Percentiles rank a stretch among this genome's conserved stretches.
Evolutionary conservation across 2,888 invertebrate species (phyloP).

Genomic region (Drosophila algonquin): DNA sequence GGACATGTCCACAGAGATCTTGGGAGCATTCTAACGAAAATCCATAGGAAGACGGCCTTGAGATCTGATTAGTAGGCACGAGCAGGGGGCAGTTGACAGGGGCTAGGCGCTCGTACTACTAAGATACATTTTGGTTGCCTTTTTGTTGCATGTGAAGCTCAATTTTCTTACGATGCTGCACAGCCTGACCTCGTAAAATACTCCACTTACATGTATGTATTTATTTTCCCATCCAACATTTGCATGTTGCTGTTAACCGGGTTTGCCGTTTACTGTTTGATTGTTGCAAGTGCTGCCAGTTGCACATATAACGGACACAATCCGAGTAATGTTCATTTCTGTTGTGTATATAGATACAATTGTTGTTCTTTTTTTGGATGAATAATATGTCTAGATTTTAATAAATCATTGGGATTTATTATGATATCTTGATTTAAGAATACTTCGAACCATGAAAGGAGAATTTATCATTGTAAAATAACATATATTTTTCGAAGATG

Average conservation of each 20-base stretch:
- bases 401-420: no score
- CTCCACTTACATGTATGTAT: constrained; percentile 1
- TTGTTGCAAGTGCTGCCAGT: neutral
- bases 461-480: no score
- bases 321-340: neutral
- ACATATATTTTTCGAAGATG: no score
- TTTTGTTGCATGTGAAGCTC: neutral
- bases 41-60: neutral
- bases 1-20: no score
- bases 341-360: no score
- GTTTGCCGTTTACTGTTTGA: neutral
- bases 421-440: no score
- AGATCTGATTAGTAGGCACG: neutral
- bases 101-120: neutral
- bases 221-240: neutral
- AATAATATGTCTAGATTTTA: no score
- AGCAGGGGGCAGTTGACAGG: neutral
- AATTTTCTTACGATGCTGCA: neutral
- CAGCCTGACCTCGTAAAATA: neutral
- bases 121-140: neutral
- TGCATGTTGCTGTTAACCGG: neutral
- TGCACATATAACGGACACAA: neutral
- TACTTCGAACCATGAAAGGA: no score
- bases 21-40: neutral
- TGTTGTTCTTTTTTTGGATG: no score